A percentile compares a stretch with the other conserved stretches of the same genome.
Conservation (phyloP, 2,888 invertebrate genomes). For the Nomada flava region DNA sequence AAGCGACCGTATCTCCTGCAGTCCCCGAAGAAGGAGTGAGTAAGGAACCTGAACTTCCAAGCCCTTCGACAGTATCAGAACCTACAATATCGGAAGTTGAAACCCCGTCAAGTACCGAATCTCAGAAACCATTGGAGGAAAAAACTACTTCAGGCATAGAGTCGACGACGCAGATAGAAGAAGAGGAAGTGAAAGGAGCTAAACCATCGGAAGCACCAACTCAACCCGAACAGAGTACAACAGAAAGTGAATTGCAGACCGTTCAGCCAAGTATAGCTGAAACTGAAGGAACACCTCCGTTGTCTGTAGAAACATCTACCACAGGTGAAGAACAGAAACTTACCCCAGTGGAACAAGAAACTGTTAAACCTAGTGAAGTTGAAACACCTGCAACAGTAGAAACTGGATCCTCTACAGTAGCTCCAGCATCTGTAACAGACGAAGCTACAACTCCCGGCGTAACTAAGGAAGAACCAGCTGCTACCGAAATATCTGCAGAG, state of each 20-base stretch:
- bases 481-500: slow-evolving; percentile 42
- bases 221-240: slow-evolving; percentile 51
- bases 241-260: slow-evolving; percentile 51
- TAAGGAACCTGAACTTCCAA: slow-evolving; percentile 49
- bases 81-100: slow-evolving; percentile 44
- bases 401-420: slow-evolving; percentile 30
- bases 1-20: slow-evolving; percentile 15
- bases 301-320: slow-evolving; percentile 37
- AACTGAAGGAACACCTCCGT: slow-evolving; percentile 25
- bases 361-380: slow-evolving; percentile 47
- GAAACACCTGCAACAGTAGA: slow-evolving; percentile 41
- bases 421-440: slow-evolving; percentile 28
- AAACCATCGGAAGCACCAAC: slow-evolving; percentile 43
- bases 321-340: slow-evolving; percentile 29
- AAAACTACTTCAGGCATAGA: slow-evolving; percentile 32
- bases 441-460: slow-evolving; percentile 30
- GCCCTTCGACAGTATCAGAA: slow-evolving; percentile 41
- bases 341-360: slow-evolving; percentile 32
- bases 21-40: slow-evolving; percentile 37
- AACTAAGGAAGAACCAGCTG: slow-evolving; percentile 36
- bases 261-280: slow-evolving; percentile 50
- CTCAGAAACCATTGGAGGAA: slow-evolving; percentile 33
- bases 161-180: slow-evolving; percentile 12
- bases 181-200: slow-evolving; percentile 8
- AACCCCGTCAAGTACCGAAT: slow-evolving; percentile 28